These are phyloP conservation scores for Muscicapa adusta DNA, from an alignment of 2,113 vertebrate species.

Conservation along the genomic window DNA sequence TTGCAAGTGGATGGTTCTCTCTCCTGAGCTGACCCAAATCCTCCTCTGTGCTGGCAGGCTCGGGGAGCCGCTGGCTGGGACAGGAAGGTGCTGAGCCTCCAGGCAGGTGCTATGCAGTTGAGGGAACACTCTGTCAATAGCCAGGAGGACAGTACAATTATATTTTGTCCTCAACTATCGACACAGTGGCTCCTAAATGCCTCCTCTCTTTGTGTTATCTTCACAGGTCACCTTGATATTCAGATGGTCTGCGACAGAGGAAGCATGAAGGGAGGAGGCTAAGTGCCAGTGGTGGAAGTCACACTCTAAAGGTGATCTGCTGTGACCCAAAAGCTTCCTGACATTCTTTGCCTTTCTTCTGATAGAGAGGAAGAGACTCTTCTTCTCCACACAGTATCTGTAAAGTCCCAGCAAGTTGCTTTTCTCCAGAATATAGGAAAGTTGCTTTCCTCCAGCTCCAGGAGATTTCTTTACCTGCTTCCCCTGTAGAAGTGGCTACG, in stretches of 20 bases:
- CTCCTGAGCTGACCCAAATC: neutral
- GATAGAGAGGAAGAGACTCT: constrained; percentile 22
- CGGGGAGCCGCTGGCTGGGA: neutral
- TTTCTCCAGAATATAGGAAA: neutral
- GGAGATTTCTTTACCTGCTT: constrained; percentile 25
- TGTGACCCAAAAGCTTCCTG: constrained; percentile 51
- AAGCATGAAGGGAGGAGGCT: constrained; percentile 67
- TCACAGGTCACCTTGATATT: constrained; percentile 68
- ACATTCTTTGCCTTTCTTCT: constrained; percentile 42
- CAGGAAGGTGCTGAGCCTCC: neutral
- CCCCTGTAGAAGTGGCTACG: neutral
- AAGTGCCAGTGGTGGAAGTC: constrained; percentile 63
- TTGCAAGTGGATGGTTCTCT: neutral
- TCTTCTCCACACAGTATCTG: constrained; percentile 28
- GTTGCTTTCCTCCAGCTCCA: neutral
- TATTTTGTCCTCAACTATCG: constrained; percentile 65
- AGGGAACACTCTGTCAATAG: constrained; percentile 67
- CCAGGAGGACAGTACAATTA: constrained; percentile 41
- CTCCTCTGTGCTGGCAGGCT: neutral
- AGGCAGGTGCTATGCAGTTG: neutral
- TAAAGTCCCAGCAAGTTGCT: neutral
- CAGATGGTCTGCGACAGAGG: constrained; percentile 59
- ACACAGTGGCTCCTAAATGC: constrained; percentile 68
- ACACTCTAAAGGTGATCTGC: constrained; percentile 63
- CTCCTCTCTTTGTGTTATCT: constrained; percentile 69